A percentile compares a stretch with the other conserved stretches of the same genome.
phyloP scores from a whole-genome alignment of 2,113 vertebrate genomes.

The Neotoma lepida region DNA sequence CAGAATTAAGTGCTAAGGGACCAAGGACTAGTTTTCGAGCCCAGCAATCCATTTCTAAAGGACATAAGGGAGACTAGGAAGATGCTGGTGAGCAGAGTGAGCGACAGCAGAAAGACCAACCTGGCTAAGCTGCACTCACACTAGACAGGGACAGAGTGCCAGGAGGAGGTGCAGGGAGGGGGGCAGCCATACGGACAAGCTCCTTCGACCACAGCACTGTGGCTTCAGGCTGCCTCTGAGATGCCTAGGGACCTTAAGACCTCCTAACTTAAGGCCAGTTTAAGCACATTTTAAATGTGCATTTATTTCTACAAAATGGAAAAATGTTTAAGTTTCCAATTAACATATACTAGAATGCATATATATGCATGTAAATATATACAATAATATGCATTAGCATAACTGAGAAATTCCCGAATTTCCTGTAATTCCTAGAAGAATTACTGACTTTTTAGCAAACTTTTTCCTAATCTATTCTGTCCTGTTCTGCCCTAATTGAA shows the following conservation, averaged over 20 bases:
- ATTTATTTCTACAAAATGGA: conserved; percentile 26
- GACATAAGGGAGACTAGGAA: neutral
- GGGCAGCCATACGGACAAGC: neutral
- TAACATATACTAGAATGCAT: neutral
- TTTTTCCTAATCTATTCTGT: neutral
- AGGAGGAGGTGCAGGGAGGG: neutral
- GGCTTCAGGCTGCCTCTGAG: neutral
- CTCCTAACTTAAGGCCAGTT: neutral
- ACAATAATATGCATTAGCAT: neutral
- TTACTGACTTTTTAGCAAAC: conserved; percentile 19
- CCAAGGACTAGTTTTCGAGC: neutral
- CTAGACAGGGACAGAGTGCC: neutral
- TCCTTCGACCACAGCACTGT: neutral
- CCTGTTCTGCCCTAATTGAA: too few species aligned
- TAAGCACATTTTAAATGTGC: conserved; percentile 39
- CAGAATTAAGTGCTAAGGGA: neutral
- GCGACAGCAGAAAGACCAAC: neutral
- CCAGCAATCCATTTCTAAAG: neutral
- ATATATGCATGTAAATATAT: too few species aligned
- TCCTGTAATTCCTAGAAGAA: conserved; percentile 48
- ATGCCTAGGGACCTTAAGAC: neutral
- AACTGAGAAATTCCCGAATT: neutral
- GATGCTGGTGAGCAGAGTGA: neutral
- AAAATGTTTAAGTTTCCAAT: conserved; percentile 13
- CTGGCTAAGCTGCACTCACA: neutral